A percentile compares a stretch with the other conserved stretches of the same genome.
These are phyloP conservation scores for Nomada hirtipes DNA, from an alignment of 2,888 invertebrate species.

Conservation along the genomic window DNA sequence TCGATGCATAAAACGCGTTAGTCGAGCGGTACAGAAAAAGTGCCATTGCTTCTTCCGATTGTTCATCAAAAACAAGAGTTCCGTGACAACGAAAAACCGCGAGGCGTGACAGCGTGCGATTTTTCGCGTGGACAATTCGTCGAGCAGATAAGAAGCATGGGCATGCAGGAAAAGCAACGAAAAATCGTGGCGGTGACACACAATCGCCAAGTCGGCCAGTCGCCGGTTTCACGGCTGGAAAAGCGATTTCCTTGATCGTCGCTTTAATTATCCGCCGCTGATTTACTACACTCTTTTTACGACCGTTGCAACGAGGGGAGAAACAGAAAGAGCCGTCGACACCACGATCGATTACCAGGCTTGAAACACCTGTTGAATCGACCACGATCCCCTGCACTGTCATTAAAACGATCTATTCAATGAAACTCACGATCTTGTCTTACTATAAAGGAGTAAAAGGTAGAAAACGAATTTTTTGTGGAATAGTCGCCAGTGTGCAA, in stretches of 20 bases:
- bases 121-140: slow-evolving; percentile 22
- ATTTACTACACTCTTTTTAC: slow-evolving; percentile 49
- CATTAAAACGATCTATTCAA: slow-evolving; percentile 28
- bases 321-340: slow-evolving; percentile 34
- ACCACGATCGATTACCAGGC: slow-evolving; percentile 51
- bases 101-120: slow-evolving; percentile 13
- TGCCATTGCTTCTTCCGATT: background rate
- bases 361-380: slow-evolving; percentile 58
- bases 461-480: background rate
- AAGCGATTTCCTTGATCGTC: slow-evolving; percentile 55
- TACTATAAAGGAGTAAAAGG: background rate
- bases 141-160: background rate
- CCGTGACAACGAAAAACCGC: background rate
- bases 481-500: background rate
- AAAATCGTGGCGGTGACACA: slow-evolving; percentile 7
- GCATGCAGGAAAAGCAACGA: background rate
- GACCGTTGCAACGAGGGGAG: slow-evolving; percentile 24
- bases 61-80: background rate
- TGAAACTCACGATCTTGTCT: background rate
- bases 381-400: slow-evolving; percentile 13
- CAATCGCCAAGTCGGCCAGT: slow-evolving; percentile 38
- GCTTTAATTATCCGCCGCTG: slow-evolving; percentile 60
- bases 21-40: background rate
- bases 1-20: background rate
- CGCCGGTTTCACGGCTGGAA: slow-evolving; percentile 44